Base-by-base conservation (phyloP, 2,797 vertebrate species). In the Ceyx erithaca region DNA sequence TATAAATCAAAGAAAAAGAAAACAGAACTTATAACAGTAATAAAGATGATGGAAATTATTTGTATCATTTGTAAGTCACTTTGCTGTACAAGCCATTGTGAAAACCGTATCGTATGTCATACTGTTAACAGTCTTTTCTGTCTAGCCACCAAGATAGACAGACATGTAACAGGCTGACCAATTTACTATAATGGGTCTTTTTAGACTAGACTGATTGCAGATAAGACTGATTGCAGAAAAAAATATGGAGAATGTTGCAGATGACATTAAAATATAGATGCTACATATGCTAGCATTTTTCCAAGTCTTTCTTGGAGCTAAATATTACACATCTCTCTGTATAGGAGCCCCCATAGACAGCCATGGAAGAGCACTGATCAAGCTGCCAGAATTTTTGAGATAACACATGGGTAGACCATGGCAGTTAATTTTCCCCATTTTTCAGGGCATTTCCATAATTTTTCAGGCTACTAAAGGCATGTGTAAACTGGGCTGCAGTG, bases 211-310 rank as follows among this genome's bases (percentile, higher is more conserved):
- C 92, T 97, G 94, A 96, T 97, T 96, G 96, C 85, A 81, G 94
- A 92, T 95, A 97, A 91, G 80, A 87, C 89, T 97, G 96, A 96
- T 96, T 96, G 93, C 92, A 69, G 92, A 94, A 96, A 96, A 89
- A 87, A 57, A 10, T 92, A 95, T 14, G 2, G 87, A 96, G 78
- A 96, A 96, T 92, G 87, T 95, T 96, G 90, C 89, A 95, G 90
- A 96, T 88, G 64, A 95, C 91, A 95, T 97, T 97, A 97, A 98
- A 97, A 97, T 96, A 95, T 80, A 97, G 93, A 94, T 89, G 87
- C 61, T 95, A 95, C 93, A 95, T 95, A 95, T 87, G 93, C 69
- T 92, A 84, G 90, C 72, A 95, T 95, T 95, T 31, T 97, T 63
- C 75, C 83, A 93, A 80, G 48, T 80, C 70, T 96, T 95, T 96